Conservation (phyloP, 2,797 vertebrate species). For the Columba guinea region DNA sequence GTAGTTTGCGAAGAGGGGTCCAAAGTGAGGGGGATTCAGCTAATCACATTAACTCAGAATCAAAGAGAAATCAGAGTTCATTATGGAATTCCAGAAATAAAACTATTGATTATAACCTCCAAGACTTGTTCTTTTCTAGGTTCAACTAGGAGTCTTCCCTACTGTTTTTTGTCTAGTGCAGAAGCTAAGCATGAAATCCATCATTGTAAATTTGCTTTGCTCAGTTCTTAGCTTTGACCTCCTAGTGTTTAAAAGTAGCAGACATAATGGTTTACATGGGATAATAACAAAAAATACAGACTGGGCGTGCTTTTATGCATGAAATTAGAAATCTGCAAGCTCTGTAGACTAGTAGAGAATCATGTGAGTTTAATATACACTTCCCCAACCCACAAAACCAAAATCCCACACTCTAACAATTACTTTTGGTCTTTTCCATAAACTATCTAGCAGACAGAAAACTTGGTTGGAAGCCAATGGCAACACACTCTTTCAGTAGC, state of each 20-base stretch:
- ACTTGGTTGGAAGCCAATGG: background rate
- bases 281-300: background rate
- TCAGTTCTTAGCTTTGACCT: background rate
- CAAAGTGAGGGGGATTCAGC: background rate
- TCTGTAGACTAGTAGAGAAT: background rate
- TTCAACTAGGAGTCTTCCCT: background rate
- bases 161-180: background rate
- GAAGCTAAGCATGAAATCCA: background rate
- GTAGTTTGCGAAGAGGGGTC: background rate
- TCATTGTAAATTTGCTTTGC: background rate
- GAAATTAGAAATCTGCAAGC: background rate
- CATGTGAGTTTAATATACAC: too few relatives aligned
- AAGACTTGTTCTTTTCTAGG: background rate
- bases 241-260: background rate
- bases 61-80: background rate
- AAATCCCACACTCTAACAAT: background rate
- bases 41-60: background rate
- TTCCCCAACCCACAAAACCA: background rate
- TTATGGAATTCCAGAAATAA: background rate
- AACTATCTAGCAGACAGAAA: background rate
- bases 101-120: background rate
- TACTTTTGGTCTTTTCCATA: background rate
- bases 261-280: background rate
- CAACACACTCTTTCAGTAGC: background rate
- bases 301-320: background rate